Percentiles rank a stretch among this genome's conserved stretches.
These are phyloP conservation scores for Parnassius mnemosyne DNA, from an alignment of 2,888 invertebrate species.

Conservation along the genomic window DNA sequence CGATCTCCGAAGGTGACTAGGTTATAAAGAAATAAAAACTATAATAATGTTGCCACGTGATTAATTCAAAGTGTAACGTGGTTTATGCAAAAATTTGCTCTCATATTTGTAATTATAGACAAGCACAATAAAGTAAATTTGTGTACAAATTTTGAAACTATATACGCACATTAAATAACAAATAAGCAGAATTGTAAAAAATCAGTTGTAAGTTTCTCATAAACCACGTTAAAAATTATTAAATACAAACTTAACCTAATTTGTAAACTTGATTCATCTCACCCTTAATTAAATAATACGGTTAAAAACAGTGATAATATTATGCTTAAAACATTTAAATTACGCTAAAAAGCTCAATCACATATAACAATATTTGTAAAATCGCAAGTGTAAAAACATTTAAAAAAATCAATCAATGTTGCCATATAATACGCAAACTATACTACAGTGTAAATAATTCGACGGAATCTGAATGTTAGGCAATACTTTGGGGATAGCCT, in stretches of 20 bases:
- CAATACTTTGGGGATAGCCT: not conserved
- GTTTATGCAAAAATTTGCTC: slow-evolving; percentile 16
- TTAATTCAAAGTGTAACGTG: slow-evolving; percentile 1
- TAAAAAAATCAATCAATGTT: slow-evolving; percentile 42
- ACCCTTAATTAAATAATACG: slow-evolving; percentile 38
- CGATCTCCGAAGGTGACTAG: slow-evolving; percentile 62
- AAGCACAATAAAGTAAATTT: not conserved
- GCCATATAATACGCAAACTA: slow-evolving; percentile 34
- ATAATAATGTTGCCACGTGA: slow-evolving; percentile 43
- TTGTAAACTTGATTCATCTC: slow-evolving; percentile 45
- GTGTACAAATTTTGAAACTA: not conserved
- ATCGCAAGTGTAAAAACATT: slow-evolving; percentile 42
- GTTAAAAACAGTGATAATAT: slow-evolving; percentile 40
- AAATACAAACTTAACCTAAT: slow-evolving; percentile 42
- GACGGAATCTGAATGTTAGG: slow-evolving; percentile 20
- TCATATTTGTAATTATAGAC: slow-evolving; percentile 8
- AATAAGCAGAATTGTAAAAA: not conserved
- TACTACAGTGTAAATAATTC: slow-evolving; percentile 20
- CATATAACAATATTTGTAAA: slow-evolving; percentile 46
- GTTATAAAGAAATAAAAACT: slow-evolving; percentile 44
- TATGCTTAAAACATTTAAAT: slow-evolving; percentile 29
- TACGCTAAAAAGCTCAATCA: slow-evolving; percentile 53
- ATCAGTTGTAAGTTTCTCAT: not conserved
- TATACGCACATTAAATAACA: not conserved
- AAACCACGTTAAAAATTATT: slow-evolving; percentile 23